A percentile compares a stretch with the other conserved stretches of the same genome.
These are phyloP conservation scores for Chondrosia reniformis DNA, from an alignment of 37 sponge, comb jelly and placozoan genomes.

Conservation along the genomic window DNA sequence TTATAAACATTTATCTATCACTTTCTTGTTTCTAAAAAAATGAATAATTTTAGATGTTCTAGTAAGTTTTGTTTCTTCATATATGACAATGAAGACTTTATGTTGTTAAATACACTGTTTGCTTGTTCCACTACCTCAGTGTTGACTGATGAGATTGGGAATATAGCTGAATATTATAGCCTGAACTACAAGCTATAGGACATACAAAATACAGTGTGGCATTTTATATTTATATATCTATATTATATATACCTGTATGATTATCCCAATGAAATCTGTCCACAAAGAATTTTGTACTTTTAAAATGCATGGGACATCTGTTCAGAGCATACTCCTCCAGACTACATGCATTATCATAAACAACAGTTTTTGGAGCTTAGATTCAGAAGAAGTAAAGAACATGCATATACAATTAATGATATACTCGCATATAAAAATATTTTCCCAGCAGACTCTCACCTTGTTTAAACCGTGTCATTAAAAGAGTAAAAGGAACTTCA, in stretches of 20 bases:
- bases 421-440: too few species aligned
- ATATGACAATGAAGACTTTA: conserved; percentile 33
- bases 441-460: too few species aligned
- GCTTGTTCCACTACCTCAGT: conserved; percentile 44
- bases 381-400: background rate
- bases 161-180: conserved; percentile 21
- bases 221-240: too few species aligned
- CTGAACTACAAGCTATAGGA: conserved; percentile 17
- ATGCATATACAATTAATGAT: too few species aligned
- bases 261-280: conserved; percentile 45
- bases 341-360: conserved; percentile 35
- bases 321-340: conserved; percentile 32
- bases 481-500: too few species aligned
- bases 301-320: conserved; percentile 14
- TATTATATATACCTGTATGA: conserved; percentile 52
- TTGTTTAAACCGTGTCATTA: too few species aligned
- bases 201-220: too few species aligned
- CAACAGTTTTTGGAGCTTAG: conserved; percentile 10
- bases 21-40: too few species aligned
- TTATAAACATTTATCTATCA: too few species aligned
- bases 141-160: conserved; percentile 22
- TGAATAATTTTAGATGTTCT: background rate
- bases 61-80: conserved; percentile 26
- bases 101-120: background rate
- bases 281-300: conserved; percentile 12